Base-by-base conservation (phyloP, 2,113 vertebrate species). In the Pachypanchax playfairii region DNA sequence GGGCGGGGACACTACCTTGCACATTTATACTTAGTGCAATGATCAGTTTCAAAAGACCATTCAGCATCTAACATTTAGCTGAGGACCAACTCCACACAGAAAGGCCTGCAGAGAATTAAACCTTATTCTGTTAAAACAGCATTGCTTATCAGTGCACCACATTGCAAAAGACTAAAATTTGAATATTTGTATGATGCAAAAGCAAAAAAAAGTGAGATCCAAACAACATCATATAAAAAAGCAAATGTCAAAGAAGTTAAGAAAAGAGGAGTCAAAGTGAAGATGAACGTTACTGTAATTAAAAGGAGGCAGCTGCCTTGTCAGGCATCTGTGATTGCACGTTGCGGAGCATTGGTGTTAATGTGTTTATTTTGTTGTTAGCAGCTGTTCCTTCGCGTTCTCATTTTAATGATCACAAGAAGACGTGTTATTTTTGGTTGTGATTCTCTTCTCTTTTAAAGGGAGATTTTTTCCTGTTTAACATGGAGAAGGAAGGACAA, bases 331-430 rank as follows among this genome's bases (percentile, higher is more conserved):
- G 65, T 85, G 83, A 87, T 85, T 89, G 72, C 80, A 61, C 39
- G 24, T 59, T 73, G 66, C 8, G 28, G 68, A 75, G 65, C 68
- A 61, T 59, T 63, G 73, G 75, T 80, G 80, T 79, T 88, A 83
- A 89, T 84, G 82, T 85, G 84, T 86, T 89, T 86, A 80, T 85
- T 86, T 87, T 73, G 72, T 78, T 82, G 64, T 75, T 67, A 79
- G 78, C 87, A 89, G 85, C 82, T 88, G 87, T 87, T 89, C 63
- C 48, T 77, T 42, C 44, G 59, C 69, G 43, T 66, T 50, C 54
- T 68, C 53, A 42, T 86, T 87, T 85, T 82, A 84, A 88, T 84
- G 80, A 87, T 85, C 75, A 73, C 56, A 75, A 69, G 58, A 70
- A 63, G 14, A 73, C 55, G 26, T 73, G 46, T 71, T 82, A 50